A percentile compares a stretch with the other conserved stretches of the same genome.
phyloP scores from a whole-genome alignment of 2,797 vertebrate genomes.

The Antennarius maculatus region DNA sequence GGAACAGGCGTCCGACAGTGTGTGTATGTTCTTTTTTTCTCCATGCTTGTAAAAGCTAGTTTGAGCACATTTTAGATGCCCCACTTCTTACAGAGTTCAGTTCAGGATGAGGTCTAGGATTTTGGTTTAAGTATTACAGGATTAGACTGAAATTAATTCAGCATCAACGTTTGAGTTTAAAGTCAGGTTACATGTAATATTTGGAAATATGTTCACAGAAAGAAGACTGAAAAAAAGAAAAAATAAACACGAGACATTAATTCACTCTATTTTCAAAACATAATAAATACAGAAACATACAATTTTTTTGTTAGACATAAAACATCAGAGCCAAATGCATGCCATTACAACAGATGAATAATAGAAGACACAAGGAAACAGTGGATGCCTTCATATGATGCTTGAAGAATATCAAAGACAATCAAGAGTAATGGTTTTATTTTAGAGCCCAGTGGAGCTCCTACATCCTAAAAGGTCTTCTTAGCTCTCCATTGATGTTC shows the following conservation, averaged over 20 bases:
- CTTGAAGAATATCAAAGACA: conserved; percentile 19
- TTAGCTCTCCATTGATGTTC: conserved; percentile 14
- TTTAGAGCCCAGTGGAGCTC: conserved; percentile 23
- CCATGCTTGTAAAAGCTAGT: conserved; percentile 8
- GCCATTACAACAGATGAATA: not conserved
- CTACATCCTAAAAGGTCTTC: conserved; percentile 18
- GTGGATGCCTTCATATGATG: not conserved
- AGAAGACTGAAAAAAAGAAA: not conserved
- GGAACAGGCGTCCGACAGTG: conserved; percentile 35
- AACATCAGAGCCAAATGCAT: conserved; percentile 1
- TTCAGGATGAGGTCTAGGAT: conserved; percentile 20
- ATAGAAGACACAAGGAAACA: not conserved
- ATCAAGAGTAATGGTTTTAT: conserved; percentile 30
- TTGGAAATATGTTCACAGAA: not conserved
- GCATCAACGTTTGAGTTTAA: not conserved
- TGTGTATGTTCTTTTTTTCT: conserved; percentile 13
- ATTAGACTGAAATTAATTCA: conserved; percentile 10
- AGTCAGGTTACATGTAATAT: not conserved
- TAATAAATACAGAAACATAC: not conserved
- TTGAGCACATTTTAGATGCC: conserved; percentile 20
- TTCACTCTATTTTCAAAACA: not conserved
- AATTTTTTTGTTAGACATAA: conserved; percentile 2
- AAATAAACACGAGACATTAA: not conserved
- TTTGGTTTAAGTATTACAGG: conserved; percentile 7
- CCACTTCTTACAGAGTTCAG: conserved; percentile 10